Evolutionary conservation across 2,888 invertebrate species (phyloP).

Genomic region (Zootermopsis nevadensis): DNA sequence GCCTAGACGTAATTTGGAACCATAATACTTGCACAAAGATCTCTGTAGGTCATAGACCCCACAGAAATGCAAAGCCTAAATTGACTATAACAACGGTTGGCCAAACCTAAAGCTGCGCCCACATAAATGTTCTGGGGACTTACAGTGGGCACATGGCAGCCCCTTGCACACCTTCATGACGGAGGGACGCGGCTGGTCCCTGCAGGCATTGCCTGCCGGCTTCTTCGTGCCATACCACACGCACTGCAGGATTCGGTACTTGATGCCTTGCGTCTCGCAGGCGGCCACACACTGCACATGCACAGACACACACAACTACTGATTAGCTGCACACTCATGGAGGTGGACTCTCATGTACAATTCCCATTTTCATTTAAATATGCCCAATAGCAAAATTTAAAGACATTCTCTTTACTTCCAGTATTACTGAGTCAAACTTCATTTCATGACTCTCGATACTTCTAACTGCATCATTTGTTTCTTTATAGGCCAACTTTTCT

Average conservation of each 20-base stretch:
- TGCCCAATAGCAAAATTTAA: too few relatives aligned
- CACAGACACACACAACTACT: constrained; percentile 18
- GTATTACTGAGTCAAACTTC: too few relatives aligned
- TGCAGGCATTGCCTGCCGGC: constrained; percentile 89
- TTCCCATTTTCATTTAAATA: background rate
- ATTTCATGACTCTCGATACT: too few relatives aligned
- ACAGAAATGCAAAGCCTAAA: background rate
- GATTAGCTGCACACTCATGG: background rate
- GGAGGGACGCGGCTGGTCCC: constrained; percentile 78
- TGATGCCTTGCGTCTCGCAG: constrained; percentile 85
- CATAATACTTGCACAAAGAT: too few relatives aligned
- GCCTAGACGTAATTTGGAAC: too few relatives aligned
- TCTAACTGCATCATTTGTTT: too few relatives aligned
- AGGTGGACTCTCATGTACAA: background rate
- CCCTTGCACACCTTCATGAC: constrained; percentile 84
- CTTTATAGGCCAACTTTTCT: too few relatives aligned
- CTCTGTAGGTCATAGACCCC: too few relatives aligned
- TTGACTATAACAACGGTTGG: background rate
- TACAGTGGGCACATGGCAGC: constrained; percentile 72
- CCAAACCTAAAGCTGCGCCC: too few relatives aligned
- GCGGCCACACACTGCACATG: constrained; percentile 81
- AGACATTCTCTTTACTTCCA: too few relatives aligned
- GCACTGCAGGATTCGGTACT: constrained; percentile 90
- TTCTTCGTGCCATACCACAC: constrained; percentile 89
- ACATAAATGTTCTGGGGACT: constrained; percentile 58